Conservation (phyloP, 2,888 invertebrate genomes). For the Morinoia aosen region DNA sequence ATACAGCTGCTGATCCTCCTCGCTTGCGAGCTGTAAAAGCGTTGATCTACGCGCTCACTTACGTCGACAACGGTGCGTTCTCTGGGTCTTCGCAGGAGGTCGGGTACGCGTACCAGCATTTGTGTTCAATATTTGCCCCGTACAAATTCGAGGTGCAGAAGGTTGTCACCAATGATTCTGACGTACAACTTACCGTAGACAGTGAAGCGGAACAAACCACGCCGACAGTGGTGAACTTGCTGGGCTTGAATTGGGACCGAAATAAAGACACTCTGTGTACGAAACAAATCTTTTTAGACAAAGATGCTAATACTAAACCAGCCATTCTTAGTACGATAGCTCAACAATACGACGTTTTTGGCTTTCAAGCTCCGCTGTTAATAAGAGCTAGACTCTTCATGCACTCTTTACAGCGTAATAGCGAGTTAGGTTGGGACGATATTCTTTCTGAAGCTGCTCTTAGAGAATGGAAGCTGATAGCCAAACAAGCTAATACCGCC, state of each 20-base stretch:
- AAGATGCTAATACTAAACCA: neutral
- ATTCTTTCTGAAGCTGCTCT: neutral
- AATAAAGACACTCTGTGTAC: neutral
- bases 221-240: neutral
- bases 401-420: neutral
- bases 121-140: neutral
- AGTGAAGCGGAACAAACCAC: neutral
- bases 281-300: neutral
- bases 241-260: neutral
- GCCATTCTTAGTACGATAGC: neutral
- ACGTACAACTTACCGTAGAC: neutral
- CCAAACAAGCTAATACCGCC: neutral
- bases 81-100: neutral
- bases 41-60: neutral
- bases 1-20: too few relatives aligned
- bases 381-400: neutral
- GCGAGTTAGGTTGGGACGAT: neutral
- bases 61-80: neutral
- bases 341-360: neutral
- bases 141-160: constrained; percentile 27
- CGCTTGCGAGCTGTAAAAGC: neutral
- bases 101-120: neutral
- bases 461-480: neutral
- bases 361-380: neutral
- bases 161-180: neutral